Evolutionary conservation across 2,888 invertebrate species (phyloP), one percentile per base, ranked within the genome.

Genomic region (Panzeria rudis): DNA sequence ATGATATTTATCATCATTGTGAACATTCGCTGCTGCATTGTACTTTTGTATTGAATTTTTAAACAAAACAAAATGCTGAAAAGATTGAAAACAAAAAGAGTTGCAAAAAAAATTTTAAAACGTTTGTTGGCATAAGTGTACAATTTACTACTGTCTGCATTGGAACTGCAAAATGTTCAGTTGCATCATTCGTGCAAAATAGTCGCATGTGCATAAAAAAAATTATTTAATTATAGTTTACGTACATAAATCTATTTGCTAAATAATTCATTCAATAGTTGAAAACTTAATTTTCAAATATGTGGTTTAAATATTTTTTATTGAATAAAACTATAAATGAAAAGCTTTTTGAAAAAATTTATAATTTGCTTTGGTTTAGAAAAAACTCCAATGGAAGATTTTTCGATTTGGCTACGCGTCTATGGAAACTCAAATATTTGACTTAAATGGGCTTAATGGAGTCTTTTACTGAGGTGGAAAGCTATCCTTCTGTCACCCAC

Each of bases 1-100:
- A 73, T 71, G 64, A 32, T 38, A 71, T 72, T 66, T 66, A 80
- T 69, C 47, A 62, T 71, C 17, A 50, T 69, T 50, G 15, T 59
- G 17, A 44, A 77, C 54, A 68, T 29, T 59, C 20, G 41, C 17
- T 61, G 52, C n/a, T 61, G 17, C 41, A 62, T 38, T 69, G 52
- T 41, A 52, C 59, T 32, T 62, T 54, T 75, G 47, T 50, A n/a
- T 17, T 4, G 50, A 32, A 17, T 38, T 41, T 52, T 62, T 50
- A 44, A 62, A 32, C 35, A 59, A 77, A 77, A 54, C 13, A 32
- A 66, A 69, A 61, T 59, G 47, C n/a, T 35, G 13, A 44, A 76
- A 54, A 44, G 20, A 17, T 11, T 50, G 35, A 50, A 38, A 38
- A 64, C 6, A 56, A 50, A 25, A 75, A 41, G 11, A 54, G 29